phyloP scores from a whole-genome alignment of 2,797 vertebrate genomes.

The Sylvilagus floridanus region DNA sequence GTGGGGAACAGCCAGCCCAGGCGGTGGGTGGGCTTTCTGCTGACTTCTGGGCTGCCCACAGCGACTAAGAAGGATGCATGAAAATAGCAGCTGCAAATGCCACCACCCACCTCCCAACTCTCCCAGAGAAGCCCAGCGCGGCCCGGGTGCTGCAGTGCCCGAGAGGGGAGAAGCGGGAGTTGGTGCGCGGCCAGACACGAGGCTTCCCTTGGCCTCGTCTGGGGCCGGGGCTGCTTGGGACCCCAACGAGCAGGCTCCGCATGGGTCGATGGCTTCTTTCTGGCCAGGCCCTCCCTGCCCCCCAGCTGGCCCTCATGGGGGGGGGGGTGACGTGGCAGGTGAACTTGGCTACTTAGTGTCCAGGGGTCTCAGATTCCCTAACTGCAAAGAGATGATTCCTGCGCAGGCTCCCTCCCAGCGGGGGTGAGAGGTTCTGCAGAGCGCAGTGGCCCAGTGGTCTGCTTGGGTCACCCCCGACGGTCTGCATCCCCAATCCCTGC shows the following conservation, averaged over 20 bases:
- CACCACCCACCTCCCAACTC: slow-evolving; percentile 73
- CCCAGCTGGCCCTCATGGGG: fast-evolving
- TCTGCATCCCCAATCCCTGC: fast-evolving
- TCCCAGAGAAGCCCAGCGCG: slow-evolving; percentile 29
- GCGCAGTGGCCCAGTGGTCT: neutral
- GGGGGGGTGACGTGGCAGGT: fast-evolving
- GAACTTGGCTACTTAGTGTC: fast-evolving
- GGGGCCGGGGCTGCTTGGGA: no score
- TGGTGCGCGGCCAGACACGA: neutral
- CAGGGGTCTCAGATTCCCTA: fast-evolving
- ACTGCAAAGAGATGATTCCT: fast-evolving
- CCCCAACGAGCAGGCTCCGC: no score
- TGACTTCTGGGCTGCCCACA: slow-evolving; percentile 16
- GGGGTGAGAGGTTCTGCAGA: fast-evolving
- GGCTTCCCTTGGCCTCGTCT: neutral
- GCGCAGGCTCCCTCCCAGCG: neutral
- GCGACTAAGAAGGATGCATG: slow-evolving; percentile 67
- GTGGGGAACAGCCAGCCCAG: neutral
- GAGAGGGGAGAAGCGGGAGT: neutral
- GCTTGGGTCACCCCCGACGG: fast-evolving
- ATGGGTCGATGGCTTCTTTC: no score
- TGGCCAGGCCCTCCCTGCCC: neutral
- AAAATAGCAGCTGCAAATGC: slow-evolving; percentile 77
- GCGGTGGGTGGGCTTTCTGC: neutral
- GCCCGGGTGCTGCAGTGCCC: neutral